Base-by-base conservation (phyloP, 2,113 vertebrate genomes). In the Macrotus californicus region DNA sequence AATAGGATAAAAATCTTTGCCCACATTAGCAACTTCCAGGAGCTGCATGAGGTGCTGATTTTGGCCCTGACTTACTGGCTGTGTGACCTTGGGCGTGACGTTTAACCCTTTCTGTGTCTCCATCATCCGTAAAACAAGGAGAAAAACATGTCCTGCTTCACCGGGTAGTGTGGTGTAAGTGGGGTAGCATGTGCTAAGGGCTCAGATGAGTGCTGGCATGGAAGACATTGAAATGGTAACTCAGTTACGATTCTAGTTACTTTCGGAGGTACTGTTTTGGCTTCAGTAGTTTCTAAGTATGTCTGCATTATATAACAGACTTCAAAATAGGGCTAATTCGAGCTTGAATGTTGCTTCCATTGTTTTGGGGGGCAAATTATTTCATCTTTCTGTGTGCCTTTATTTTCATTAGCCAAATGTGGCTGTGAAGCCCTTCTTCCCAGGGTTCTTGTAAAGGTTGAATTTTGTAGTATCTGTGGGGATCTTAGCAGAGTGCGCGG, bases 321-420 rank as follows among this genome's bases (percentile, higher is more conserved):
- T 85, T 56, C 29, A 89, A 87, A 86, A 59, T 56, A 26, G 6
- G 16, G 39, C 22, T 56, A 5, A 70, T 81, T 89, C 31, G 46
- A 83, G n/a, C 75, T 86, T 43, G 21, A 91, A 34, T n/a, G 10
- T 76, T 66, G 66, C 43, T 87, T 89, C 52, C 26, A 41, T 34
- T 36, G 61, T 54, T 92, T 64, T 87, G 34, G 36, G 34, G 70
- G 34, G 24, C 18, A 64, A 22, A 50, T 91, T 48, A 39, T 79
- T 90, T 96, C 46, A 79, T 93, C 43, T 77, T 94, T 89, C 64
- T 50, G 10, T 77, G 39, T 73, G 50, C 26, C 76, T 85, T 96
- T 69, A 77, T 86, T 96, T 96, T 89, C 41, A 82, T 80, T 72
- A 93, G n/a, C 69, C 86, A 54, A 91, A 31, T 88, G 67, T 50